Conservation (phyloP, 2,797 vertebrate species). For the Chiloscyllium punctatum region DNA sequence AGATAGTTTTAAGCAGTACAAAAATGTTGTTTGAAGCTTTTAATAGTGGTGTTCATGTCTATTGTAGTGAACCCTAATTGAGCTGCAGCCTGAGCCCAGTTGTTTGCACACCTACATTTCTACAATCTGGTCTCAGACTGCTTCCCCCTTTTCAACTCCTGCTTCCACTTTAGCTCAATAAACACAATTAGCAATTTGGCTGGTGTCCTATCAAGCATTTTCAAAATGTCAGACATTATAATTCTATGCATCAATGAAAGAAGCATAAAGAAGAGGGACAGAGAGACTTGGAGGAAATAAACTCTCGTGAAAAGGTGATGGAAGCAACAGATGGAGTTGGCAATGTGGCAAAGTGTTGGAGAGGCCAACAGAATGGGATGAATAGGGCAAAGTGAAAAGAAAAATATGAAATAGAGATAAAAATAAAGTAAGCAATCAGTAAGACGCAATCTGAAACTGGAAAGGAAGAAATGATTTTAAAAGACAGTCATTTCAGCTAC, state of each 20-base stretch:
- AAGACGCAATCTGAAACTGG: background rate
- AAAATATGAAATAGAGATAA: too few species aligned
- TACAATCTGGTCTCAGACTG: background rate
- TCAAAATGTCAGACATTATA: background rate
- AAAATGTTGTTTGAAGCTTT: background rate
- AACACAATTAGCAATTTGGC: background rate
- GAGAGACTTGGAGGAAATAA: background rate
- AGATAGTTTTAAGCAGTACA: background rate
- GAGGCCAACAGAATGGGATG: background rate
- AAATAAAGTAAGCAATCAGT: background rate
- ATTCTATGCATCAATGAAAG: background rate
- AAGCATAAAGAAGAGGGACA: background rate
- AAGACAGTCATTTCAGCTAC: too few species aligned
- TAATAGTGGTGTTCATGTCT: background rate
- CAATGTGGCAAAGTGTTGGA: background rate
- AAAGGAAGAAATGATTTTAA: too few species aligned
- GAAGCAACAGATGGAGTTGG: background rate
- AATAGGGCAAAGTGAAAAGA: background rate
- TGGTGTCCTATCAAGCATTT: background rate
- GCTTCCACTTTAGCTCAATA: background rate
- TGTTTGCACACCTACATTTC: background rate
- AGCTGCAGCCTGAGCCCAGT: background rate
- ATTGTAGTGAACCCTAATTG: background rate
- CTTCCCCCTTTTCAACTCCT: background rate
- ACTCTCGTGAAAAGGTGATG: background rate